A percentile compares a stretch with the other conserved stretches of the same genome.
Evolutionary conservation across 1,140 invertebrate genomes (phyloP).

Genomic region (Linepithema humile): DNA sequence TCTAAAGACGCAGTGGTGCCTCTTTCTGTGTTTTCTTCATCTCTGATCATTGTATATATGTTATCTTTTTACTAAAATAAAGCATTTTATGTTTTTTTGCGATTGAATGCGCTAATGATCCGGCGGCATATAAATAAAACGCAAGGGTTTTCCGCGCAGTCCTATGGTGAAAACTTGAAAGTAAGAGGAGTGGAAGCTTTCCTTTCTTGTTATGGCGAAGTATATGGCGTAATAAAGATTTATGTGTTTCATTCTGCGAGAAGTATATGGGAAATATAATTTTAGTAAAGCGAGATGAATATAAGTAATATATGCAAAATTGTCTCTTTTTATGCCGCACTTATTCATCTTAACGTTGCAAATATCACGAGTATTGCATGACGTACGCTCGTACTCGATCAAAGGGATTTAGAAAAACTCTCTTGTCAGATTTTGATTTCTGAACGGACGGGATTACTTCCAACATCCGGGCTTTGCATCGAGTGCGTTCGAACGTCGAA

Average conservation of each 20-base stretch:
- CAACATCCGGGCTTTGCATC: neutral
- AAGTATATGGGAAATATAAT: neutral
- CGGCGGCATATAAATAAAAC: neutral
- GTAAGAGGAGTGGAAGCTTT: neutral
- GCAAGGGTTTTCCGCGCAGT: neutral
- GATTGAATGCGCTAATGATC: neutral
- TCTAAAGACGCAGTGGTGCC: slow-evolving; percentile 30
- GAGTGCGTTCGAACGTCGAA: neutral
- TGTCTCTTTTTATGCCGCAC: neutral
- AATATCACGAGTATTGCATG: neutral
- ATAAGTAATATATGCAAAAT: neutral
- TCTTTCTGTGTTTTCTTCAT: too few relatives aligned
- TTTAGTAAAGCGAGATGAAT: neutral
- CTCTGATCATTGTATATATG: neutral
- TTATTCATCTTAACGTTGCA: neutral
- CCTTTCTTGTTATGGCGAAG: slow-evolving; percentile 23
- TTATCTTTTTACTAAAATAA: neutral
- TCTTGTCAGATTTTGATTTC: neutral
- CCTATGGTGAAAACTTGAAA: neutral
- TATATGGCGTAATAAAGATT: neutral
- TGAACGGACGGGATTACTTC: neutral
- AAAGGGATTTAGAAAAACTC: neutral
- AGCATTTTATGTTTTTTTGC: neutral
- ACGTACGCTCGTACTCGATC: neutral
- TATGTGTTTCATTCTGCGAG: slow-evolving; percentile 13